Conservation (phyloP, 92 coral and sea anemone species). For the Chrysogorgia sp. region DNA sequence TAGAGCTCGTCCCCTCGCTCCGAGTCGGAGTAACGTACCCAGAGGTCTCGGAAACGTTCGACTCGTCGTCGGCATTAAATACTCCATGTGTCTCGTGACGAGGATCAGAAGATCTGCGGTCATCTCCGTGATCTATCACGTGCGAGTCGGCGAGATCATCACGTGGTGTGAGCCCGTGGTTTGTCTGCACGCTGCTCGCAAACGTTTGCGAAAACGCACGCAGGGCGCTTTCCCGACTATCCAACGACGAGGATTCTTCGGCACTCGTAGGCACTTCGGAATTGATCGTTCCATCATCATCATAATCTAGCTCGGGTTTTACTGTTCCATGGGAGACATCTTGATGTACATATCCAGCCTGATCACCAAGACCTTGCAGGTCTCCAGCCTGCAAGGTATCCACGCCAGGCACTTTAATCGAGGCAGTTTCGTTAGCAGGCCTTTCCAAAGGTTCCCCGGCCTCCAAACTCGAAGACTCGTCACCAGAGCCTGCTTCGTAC, state of each 20-base stretch:
- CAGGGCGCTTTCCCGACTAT: constrained; percentile 17
- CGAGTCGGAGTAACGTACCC: constrained; percentile 23
- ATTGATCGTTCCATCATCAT: neutral
- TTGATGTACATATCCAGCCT: too few relatives aligned
- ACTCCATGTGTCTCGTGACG: constrained; percentile 13
- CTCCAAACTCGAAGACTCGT: neutral
- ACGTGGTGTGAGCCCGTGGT: neutral
- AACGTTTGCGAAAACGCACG: constrained; percentile 42
- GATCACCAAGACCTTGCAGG: neutral
- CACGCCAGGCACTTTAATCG: neutral
- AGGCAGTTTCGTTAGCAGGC: neutral
- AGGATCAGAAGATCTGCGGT: constrained; percentile 34
- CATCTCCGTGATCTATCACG: neutral
- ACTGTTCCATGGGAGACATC: neutral
- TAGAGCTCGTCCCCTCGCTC: constrained; percentile 41
- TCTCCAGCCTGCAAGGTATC: neutral
- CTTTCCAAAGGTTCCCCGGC: neutral
- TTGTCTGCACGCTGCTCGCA: constrained; percentile 9
- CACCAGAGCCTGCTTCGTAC: neutral
- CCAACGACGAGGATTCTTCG: constrained; percentile 14
- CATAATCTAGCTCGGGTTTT: neutral
- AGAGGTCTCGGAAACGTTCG: constrained; percentile 33
- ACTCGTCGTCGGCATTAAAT: constrained; percentile 27
- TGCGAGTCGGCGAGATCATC: neutral
- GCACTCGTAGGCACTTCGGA: neutral